phyloP scores from a whole-genome alignment of 2,797 vertebrate genomes.

The Rhabdomys pumilio region DNA sequence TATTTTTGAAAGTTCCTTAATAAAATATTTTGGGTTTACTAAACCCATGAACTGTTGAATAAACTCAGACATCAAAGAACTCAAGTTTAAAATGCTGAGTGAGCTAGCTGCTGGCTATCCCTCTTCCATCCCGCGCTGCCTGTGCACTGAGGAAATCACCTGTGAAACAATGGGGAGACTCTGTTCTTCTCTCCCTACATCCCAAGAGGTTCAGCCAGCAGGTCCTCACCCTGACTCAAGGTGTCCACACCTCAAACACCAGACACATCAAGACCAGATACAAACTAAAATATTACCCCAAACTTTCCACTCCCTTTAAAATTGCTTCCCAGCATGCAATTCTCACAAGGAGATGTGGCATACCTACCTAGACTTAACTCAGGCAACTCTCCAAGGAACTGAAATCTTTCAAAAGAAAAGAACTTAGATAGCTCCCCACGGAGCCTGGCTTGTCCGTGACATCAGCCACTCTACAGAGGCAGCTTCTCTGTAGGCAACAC shows the following conservation, averaged over 20 bases:
- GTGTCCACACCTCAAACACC: not conserved
- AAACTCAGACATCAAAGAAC: slow-evolving; percentile 78
- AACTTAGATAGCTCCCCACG: not conserved
- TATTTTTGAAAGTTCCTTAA: slow-evolving; percentile 84
- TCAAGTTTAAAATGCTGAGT: slow-evolving; percentile 77
- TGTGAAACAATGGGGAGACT: slow-evolving; percentile 68
- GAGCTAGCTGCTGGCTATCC: slow-evolving; percentile 81
- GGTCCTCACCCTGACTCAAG: not conserved
- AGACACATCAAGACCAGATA: not conserved
- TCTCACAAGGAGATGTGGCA: not conserved
- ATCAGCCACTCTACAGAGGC: not conserved
- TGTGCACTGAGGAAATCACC: slow-evolving; percentile 80
- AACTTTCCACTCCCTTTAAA: slow-evolving; percentile 42
- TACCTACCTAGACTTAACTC: not conserved
- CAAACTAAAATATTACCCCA: slow-evolving; percentile 8
- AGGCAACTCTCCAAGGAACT: not conserved
- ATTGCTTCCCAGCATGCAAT: not conserved
- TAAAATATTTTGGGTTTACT: slow-evolving; percentile 84
- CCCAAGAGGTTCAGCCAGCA: not conserved
- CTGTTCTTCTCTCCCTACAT: fast-evolving
- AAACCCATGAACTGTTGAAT: slow-evolving; percentile 74
- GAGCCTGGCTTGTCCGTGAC: not conserved
- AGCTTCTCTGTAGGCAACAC: not conserved
- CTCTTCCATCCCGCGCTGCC: slow-evolving; percentile 83
- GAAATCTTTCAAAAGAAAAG: slow-evolving; percentile 54